A percentile compares a stretch with the other conserved stretches of the same genome.
phyloP scores from a whole-genome alignment of 2,113 vertebrate genomes.

The Ascaphus truei region DNA sequence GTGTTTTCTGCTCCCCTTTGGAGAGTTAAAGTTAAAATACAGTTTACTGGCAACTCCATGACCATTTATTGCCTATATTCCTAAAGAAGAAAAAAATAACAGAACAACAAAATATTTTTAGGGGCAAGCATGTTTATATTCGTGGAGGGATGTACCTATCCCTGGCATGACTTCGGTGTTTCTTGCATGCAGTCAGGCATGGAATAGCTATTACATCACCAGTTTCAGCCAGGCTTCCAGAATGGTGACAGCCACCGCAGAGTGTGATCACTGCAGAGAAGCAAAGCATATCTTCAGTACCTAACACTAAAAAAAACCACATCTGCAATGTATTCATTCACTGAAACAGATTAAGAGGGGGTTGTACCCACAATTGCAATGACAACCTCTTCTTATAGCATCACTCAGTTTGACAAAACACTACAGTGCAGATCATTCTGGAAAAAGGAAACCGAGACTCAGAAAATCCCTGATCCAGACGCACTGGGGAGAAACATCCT shows the following conservation, averaged over 20 bases:
- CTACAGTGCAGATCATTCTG: not conserved
- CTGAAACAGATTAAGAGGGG: not conserved
- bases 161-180: not conserved
- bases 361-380: not conserved
- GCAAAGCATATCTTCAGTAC: not conserved
- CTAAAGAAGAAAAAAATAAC: no score
- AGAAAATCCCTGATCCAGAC: not conserved
- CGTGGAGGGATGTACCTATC: no score
- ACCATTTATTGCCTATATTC: no score
- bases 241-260: constrained; percentile 21
- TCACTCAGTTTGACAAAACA: no score
- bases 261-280: constrained; percentile 29
- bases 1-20: no score
- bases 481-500: not conserved
- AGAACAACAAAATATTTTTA: no score
- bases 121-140: no score
- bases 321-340: not conserved
- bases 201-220: constrained; percentile 47
- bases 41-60: no score
- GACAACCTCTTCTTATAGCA: no score
- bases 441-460: no score
- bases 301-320: not conserved
- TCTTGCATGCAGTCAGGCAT: constrained; percentile 15
- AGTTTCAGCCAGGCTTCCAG: constrained; percentile 38
- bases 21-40: no score